Evolutionary conservation across 2,113 vertebrate genomes (phyloP), one percentile per base, ranked within the genome.

Genomic region (Cettia cetti): DNA sequence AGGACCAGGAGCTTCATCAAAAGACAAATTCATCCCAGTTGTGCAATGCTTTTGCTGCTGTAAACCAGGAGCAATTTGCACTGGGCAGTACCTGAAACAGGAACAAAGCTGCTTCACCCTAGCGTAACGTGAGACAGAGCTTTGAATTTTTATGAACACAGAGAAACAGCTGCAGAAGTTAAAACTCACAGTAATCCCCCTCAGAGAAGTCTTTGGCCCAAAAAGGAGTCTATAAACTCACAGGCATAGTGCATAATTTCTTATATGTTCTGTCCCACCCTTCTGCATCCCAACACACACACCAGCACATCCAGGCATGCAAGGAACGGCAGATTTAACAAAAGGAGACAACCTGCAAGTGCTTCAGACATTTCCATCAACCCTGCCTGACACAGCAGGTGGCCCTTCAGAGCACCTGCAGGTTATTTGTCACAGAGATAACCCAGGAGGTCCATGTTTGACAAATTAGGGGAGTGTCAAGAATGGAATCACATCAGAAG

Each of bases 161-260:
- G 79, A 90, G 95, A 88, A 96, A 90, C 92, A 96, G 94, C 96
- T 95, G 94, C 88, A 90, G 40, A 90, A 94, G 85, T 88, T 90
- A 93, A 83, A 95, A 74, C 47, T 80, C 92, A n/a, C 39, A 74
- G 31, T 66, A 90, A 92, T 66, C 86, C 79, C 66, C 54, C 86
- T 89, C 82, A 26, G 90, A 65, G 57, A 92, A 92, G 50, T 26
- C 78, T 86, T 70, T 94, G 86, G 92, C 92, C 85, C 66, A 63
- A 80, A 72, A 66, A 88, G 39, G 30, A 92, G 76, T 93, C 89
- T 83, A 83, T 92, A 92, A 95, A 89, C 82, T 92, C 71, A 5
- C 42, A 54, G 83, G 35, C 59, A 94, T 66, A 77, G 90, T 90
- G 92, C 92, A 96, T 95, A 76, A 74, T 90, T 92, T 83, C 71